Percentiles rank a stretch among this genome's conserved stretches.
Conservation (phyloP, 2,113 vertebrate species). For the human (Homo sapiens) region GRCh38 chr20:38918001-38918500, state of each 20-base stretch:
- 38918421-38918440: slow-evolving; percentile 93
- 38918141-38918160: slow-evolving; percentile 81
- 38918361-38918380: slow-evolving; percentile 87
- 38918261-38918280: slow-evolving; percentile 83
- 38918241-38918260: slow-evolving; percentile 84
- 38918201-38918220: slow-evolving; percentile 84
- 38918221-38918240: slow-evolving; percentile 87
- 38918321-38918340: slow-evolving; percentile 77
- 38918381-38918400: slow-evolving; percentile 90
- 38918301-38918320: slow-evolving; percentile 80
- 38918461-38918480: slow-evolving; percentile 88
- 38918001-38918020: background rate
- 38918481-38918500: slow-evolving; percentile 81
- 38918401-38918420: slow-evolving; percentile 96
- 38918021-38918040: accelerated
- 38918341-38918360: slow-evolving; percentile 70
- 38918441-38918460: slow-evolving; percentile 92
- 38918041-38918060: background rate
- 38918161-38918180: slow-evolving; percentile 82
- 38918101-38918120: background rate
- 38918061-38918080: too few relatives aligned
- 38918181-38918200: slow-evolving; percentile 86
- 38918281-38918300: slow-evolving; percentile 85
- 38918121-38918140: slow-evolving; percentile 8
- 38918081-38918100: background rate